Conservation (phyloP, 1,140 invertebrate species). For the Drosophila ogumai region DNA sequence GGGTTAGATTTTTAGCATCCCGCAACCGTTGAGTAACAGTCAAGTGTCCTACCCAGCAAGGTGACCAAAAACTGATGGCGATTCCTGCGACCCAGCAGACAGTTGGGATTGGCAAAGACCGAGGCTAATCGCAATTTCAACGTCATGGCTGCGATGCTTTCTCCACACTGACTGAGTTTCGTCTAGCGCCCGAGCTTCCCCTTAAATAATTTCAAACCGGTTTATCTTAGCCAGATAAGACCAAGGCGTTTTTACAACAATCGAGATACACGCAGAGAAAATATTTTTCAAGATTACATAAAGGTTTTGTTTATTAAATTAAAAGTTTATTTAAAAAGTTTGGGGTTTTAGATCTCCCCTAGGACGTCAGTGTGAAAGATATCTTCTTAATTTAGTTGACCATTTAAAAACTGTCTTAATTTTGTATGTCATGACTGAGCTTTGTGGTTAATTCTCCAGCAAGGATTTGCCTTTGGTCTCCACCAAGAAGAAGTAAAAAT, state of each 20-base stretch:
- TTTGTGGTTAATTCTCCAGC: slow-evolving; percentile 26
- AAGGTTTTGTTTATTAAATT: neutral
- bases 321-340: neutral
- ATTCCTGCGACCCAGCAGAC: slow-evolving; percentile 60
- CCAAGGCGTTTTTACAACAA: slow-evolving; percentile 2
- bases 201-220: slow-evolving; percentile 28
- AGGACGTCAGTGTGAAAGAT: too few relatives aligned
- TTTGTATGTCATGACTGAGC: neutral
- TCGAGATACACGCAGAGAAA: slow-evolving; percentile 18
- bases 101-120: slow-evolving; percentile 51
- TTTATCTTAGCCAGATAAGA: slow-evolving; percentile 40
- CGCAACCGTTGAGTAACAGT: too few relatives aligned
- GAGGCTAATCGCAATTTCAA: slow-evolving; percentile 25
- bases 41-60: slow-evolving; percentile 45
- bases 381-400: too few relatives aligned
- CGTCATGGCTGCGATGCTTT: slow-evolving; percentile 41
- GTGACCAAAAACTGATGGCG: slow-evolving; percentile 64
- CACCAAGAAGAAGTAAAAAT: slow-evolving; percentile 42
- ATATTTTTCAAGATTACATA: neutral
- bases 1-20: neutral
- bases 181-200: slow-evolving; percentile 21
- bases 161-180: slow-evolving; percentile 23
- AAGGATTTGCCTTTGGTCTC: slow-evolving; percentile 75
- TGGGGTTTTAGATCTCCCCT: too few relatives aligned
- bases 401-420: too few relatives aligned